Evolutionary conservation across 2,888 invertebrate genomes (phyloP).

Genomic region (Chouioia cunea): DNA sequence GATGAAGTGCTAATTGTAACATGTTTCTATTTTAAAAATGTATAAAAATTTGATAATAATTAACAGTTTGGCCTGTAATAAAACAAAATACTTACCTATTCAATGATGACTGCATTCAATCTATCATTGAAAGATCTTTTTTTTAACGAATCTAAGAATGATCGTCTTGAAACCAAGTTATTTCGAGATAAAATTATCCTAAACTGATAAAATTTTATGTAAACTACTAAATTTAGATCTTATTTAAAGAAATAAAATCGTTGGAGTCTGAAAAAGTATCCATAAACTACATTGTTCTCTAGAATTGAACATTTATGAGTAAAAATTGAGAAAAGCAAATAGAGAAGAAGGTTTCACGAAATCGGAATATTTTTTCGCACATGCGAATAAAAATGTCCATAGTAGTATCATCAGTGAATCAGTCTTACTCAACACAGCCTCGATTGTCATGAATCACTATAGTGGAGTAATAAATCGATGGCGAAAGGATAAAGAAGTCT

Average conservation of each 20-base stretch:
- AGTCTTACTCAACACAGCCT: background rate
- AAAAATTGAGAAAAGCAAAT: no score
- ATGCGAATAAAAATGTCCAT: no score
- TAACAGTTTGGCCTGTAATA: background rate
- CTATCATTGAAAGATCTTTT: background rate
- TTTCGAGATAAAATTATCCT: background rate
- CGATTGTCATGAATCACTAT: background rate
- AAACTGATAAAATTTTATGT: background rate
- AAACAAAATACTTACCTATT: background rate
- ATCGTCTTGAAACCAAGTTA: background rate
- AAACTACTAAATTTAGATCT: background rate
- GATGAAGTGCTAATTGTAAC: background rate
- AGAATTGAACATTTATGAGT: no score
- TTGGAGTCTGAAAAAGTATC: no score
- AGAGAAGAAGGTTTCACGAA: no score
- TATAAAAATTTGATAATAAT: slow-evolving; percentile 2
- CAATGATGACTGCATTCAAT: no score
- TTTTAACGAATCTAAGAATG: background rate
- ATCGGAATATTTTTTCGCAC: no score
- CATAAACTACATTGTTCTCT: no score
- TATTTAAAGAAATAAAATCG: no score
- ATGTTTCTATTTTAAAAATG: slow-evolving; percentile 14
- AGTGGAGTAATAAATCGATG: no score
- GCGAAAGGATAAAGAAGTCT: background rate
- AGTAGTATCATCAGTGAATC: no score